Evolutionary conservation across 2,113 vertebrate species (phyloP).

Genomic region (Tauraco erythrolophus): DNA sequence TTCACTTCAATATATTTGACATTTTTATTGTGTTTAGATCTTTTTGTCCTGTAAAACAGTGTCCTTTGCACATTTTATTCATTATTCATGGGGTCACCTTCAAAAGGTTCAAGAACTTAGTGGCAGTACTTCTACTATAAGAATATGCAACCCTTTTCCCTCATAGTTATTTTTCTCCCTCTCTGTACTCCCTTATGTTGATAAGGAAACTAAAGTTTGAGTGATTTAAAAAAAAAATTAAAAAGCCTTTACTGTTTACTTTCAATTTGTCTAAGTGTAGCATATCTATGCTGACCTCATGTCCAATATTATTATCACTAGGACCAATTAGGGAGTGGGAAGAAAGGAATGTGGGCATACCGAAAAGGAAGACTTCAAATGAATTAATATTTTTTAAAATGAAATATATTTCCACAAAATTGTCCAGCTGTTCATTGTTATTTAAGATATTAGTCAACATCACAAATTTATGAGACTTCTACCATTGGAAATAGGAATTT

Average conservation of each 20-base stretch:
- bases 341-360: neutral
- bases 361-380: neutral
- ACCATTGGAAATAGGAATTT: neutral
- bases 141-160: neutral
- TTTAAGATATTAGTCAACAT: neutral
- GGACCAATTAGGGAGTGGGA: neutral
- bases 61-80: conserved; percentile 23
- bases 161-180: neutral
- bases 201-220: conserved; percentile 30
- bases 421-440: neutral
- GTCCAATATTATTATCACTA: neutral
- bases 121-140: neutral
- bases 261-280: conserved; percentile 19
- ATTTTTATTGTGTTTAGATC: conserved; percentile 46
- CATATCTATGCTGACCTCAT: neutral
- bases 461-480: neutral
- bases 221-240: neutral
- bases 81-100: conserved; percentile 45
- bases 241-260: neutral
- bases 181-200: neutral
- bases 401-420: neutral
- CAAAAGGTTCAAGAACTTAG: conserved; percentile 25
- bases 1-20: conserved; percentile 22
- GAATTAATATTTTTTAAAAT: neutral
- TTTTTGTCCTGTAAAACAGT: conserved; percentile 40